phyloP scores from a whole-genome alignment of 1,140 invertebrate species.

The Sycophaga agraensis region DNA sequence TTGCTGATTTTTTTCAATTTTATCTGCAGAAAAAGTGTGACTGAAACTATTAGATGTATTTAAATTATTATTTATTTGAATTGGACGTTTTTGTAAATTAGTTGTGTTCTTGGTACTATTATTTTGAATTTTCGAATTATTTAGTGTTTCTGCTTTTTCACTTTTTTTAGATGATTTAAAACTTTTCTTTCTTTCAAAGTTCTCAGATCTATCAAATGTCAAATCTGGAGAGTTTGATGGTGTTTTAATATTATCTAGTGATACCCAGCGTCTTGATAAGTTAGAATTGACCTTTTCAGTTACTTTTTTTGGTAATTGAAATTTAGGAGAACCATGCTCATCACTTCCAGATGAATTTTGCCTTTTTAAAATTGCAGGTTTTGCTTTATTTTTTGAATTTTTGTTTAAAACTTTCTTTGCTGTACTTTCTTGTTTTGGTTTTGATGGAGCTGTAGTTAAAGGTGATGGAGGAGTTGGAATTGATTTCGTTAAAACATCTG shows the following conservation, averaged over 20 bases:
- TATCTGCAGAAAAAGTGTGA: constrained; percentile 44
- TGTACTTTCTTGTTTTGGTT: constrained; percentile 46
- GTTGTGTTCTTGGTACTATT: constrained; percentile 37
- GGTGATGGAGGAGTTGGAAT: constrained; percentile 50
- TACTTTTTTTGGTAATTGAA: constrained; percentile 44
- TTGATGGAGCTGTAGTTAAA: constrained; percentile 41
- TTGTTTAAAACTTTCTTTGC: constrained; percentile 46
- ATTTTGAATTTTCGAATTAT: constrained; percentile 47
- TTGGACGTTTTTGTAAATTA: constrained; percentile 45
- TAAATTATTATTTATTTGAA: constrained; percentile 56
- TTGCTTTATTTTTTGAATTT: constrained; percentile 47
- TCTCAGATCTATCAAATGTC: constrained; percentile 45
- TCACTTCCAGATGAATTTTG: constrained; percentile 60
- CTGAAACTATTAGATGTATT: constrained; percentile 48
- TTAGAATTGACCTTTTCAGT: constrained; percentile 48
- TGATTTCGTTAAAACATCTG: constrained; percentile 77
- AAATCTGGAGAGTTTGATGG: constrained; percentile 44
- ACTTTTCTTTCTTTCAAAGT: constrained; percentile 49
- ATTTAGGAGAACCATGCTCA: constrained; percentile 56
- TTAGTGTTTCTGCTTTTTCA: constrained; percentile 44
- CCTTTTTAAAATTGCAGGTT: constrained; percentile 49
- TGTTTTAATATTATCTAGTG: constrained; percentile 48
- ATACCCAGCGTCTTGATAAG: constrained; percentile 52
- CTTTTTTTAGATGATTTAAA: constrained; percentile 36
- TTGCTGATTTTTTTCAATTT: constrained; percentile 57